Percentiles rank a stretch among this genome's conserved stretches.
Conservation (phyloP, 23 tunicate genomes). For the Styela clava region DNA sequence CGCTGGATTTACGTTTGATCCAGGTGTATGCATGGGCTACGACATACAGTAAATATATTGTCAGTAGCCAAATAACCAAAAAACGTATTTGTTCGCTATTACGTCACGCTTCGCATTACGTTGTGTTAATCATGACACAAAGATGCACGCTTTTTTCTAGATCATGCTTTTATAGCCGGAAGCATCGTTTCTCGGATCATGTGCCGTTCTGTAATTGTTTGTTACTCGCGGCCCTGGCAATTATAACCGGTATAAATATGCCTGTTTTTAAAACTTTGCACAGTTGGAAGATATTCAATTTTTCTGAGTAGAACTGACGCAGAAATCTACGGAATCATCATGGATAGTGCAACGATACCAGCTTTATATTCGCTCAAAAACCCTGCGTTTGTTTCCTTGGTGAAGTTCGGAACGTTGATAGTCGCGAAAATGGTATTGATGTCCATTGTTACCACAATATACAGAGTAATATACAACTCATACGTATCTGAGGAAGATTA, state of each 20-base stretch:
- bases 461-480: background rate
- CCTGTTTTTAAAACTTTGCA: background rate
- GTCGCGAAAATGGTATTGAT: constrained; percentile 34
- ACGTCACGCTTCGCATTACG: too few relatives aligned
- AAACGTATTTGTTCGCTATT: too few relatives aligned
- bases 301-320: background rate
- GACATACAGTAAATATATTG: too few relatives aligned
- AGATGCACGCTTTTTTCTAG: too few relatives aligned
- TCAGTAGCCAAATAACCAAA: too few relatives aligned
- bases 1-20: too few relatives aligned
- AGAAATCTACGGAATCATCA: too few relatives aligned
- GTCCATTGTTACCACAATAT: background rate
- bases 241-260: background rate
- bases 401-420: constrained; percentile 37
- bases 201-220: background rate
- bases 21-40: too few relatives aligned
- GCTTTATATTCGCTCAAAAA: constrained; percentile 40
- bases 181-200: too few relatives aligned
- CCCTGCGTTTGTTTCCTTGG: constrained; percentile 43
- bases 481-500: constrained; percentile 12
- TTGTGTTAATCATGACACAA: too few relatives aligned
- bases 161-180: too few relatives aligned
- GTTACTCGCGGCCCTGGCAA: background rate
- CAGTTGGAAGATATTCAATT: background rate
- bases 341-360: background rate